These are phyloP conservation scores for Acanthacorydalis orientalis DNA, from an alignment of 2,888 invertebrate species.

Conservation along the genomic window DNA sequence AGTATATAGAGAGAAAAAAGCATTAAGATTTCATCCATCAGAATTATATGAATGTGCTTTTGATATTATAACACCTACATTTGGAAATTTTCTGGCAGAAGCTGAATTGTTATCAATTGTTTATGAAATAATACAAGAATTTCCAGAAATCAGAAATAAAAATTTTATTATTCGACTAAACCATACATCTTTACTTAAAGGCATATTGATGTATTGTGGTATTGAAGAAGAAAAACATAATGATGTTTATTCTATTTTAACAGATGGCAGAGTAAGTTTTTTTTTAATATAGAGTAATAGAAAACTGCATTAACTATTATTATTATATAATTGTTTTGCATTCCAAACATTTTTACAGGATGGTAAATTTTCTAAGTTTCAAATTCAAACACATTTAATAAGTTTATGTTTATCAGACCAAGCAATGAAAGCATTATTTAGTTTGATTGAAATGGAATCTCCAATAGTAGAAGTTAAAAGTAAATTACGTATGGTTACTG, in stretches of 20 bases:
- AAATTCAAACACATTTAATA: conserved; percentile 51
- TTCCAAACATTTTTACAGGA: conserved; percentile 23
- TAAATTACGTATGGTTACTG: conserved; percentile 45
- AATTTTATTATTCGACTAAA: conserved; percentile 58
- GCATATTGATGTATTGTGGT: conserved; percentile 63
- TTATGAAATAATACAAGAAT: conserved; percentile 52
- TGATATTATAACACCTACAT: conserved; percentile 71
- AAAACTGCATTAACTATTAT: too few species aligned
- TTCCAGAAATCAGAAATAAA: conserved; percentile 44
- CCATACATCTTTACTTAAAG: conserved; percentile 58
- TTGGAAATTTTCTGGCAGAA: conserved; percentile 59
- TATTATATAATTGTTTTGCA: too few species aligned
- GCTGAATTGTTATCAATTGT: conserved; percentile 71
- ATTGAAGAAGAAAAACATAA: conserved; percentile 51
- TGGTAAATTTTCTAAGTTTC: conserved; percentile 46
- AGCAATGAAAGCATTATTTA: conserved; percentile 42
- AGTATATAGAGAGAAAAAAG: conserved; percentile 69
- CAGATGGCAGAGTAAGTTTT: conserved; percentile 27
- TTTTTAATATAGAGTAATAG: not conserved
- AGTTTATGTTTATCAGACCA: conserved; percentile 51
- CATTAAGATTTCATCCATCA: conserved; percentile 69
- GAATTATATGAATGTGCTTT: conserved; percentile 85
- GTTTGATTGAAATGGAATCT: conserved; percentile 50
- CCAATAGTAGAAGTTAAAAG: conserved; percentile 40
- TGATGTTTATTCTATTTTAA: conserved; percentile 30